phyloP scores from a whole-genome alignment of 2,888 invertebrate genomes.

The Lingula anatina region DNA sequence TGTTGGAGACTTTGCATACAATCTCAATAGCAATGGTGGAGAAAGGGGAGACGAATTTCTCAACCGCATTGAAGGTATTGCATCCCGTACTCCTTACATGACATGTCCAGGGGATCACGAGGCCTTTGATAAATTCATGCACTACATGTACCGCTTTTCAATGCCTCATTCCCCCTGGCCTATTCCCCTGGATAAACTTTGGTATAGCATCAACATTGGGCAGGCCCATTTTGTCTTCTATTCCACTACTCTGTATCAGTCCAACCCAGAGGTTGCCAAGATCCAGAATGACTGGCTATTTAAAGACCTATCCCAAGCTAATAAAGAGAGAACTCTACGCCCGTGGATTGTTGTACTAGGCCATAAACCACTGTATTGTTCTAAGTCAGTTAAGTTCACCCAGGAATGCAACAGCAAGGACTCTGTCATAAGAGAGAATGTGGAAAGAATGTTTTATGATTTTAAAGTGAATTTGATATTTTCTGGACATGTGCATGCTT shows the following conservation, averaged over 20 bases:
- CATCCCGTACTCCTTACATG: constrained; percentile 44
- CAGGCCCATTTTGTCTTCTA: constrained; percentile 32
- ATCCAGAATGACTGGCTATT: neutral
- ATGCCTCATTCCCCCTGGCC: constrained; percentile 39
- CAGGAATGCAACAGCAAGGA: neutral
- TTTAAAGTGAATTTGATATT: neutral
- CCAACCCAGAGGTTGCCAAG: neutral
- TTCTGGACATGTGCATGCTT: neutral
- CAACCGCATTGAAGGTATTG: constrained; percentile 29
- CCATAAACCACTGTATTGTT: neutral
- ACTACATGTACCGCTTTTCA: constrained; percentile 36
- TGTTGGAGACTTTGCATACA: constrained; percentile 45
- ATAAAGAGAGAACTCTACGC: neutral
- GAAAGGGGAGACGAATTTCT: constrained; percentile 39
- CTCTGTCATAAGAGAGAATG: neutral
- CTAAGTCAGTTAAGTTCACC: neutral
- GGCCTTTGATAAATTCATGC: constrained; percentile 17
- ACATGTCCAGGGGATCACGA: constrained; percentile 41
- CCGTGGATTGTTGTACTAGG: neutral
- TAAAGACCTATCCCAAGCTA: neutral
- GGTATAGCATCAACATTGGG: constrained; percentile 46
- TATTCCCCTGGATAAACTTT: constrained; percentile 37
- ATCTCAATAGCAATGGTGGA: constrained; percentile 33
- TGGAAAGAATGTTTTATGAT: neutral
- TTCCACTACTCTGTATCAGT: neutral